These are phyloP conservation scores for Aegotheles bennettii DNA, from an alignment of 2,113 vertebrate species.

Conservation along the genomic window DNA sequence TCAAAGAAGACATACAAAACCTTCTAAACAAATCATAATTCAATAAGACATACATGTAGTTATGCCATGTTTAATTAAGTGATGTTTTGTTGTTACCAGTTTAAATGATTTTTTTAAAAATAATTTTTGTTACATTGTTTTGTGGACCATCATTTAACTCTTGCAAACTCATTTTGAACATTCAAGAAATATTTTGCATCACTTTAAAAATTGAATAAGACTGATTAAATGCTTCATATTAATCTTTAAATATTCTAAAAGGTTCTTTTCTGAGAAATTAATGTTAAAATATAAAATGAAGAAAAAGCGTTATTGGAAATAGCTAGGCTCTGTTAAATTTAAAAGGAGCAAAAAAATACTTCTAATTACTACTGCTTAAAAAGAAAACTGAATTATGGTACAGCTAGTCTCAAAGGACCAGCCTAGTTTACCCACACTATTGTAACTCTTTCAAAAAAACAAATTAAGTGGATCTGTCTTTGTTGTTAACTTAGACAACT, in stretches of 20 bases:
- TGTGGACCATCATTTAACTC: background rate
- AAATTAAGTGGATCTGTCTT: background rate
- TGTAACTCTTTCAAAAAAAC: background rate
- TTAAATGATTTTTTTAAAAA: background rate
- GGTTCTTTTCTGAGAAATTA: background rate
- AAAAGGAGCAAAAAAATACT: background rate
- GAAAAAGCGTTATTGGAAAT: background rate
- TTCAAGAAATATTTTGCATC: background rate
- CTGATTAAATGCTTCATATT: background rate
- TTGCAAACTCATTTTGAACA: background rate
- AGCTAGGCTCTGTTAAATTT: background rate
- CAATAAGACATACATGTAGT: background rate
- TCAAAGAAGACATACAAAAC: background rate
- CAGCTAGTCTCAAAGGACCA: background rate
- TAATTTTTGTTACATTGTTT: background rate
- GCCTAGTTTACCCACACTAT: background rate
- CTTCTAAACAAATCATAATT: background rate
- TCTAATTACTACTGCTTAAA: constrained; percentile 7
- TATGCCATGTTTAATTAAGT: background rate
- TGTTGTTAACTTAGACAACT: background rate
- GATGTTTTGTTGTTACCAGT: background rate
- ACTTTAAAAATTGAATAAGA: background rate
- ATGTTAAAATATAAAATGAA: background rate
- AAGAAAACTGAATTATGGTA: background rate
- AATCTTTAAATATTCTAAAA: background rate